Percentiles rank a stretch among this genome's conserved stretches.
Evolutionary conservation across 2,888 invertebrate species (phyloP).

Genomic region (Lasioglossum zephyrum): DNA sequence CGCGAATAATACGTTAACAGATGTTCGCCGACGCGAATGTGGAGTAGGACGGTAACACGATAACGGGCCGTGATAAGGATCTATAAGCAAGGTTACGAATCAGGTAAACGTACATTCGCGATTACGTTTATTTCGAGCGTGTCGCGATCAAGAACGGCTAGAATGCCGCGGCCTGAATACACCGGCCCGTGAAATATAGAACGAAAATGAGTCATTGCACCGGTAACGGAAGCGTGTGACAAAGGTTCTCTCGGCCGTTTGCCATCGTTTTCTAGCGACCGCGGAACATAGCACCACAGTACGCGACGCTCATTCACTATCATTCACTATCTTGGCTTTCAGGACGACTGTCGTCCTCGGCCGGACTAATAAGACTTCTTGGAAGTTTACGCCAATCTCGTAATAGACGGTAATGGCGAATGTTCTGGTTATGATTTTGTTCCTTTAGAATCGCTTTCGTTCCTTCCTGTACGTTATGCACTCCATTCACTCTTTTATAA

Average conservation of each 20-base stretch:
- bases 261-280: constrained; percentile 1
- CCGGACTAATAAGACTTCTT: not conserved
- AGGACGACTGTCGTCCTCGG: not conserved
- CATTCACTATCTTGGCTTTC: not conserved
- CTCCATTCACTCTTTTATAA: too few species aligned
- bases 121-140: not conserved
- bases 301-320: constrained; percentile 5
- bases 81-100: constrained; percentile 40
- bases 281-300: not conserved
- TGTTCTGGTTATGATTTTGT: not conserved
- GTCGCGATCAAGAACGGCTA: not conserved
- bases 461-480: not conserved
- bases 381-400: not conserved
- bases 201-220: constrained; percentile 49
- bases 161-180: constrained; percentile 16
- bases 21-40: constrained; percentile 6
- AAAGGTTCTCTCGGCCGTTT: constrained; percentile 14
- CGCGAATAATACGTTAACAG: not conserved
- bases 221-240: constrained; percentile 34
- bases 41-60: constrained; percentile 35
- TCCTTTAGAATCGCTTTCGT: not conserved
- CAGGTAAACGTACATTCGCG: not conserved
- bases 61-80: constrained; percentile 55
- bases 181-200: constrained; percentile 18
- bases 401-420: not conserved